A percentile compares a stretch with the other conserved stretches of the same genome.
These are phyloP conservation scores for Sakesphorus luctuosus DNA, from an alignment of 2,113 vertebrate species.

Conservation along the genomic window DNA sequence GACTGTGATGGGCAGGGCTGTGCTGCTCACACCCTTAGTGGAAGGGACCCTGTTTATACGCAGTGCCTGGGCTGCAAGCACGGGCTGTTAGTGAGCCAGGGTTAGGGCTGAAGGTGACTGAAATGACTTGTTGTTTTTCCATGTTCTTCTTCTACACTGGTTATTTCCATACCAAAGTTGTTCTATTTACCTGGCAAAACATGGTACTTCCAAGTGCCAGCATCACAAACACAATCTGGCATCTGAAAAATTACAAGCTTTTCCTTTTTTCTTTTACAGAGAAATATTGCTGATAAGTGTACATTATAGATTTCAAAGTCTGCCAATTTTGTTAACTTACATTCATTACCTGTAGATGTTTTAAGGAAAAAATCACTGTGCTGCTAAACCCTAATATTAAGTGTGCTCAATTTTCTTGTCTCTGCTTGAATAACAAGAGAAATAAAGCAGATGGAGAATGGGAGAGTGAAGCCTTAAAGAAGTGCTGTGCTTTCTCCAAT, in stretches of 20 bases:
- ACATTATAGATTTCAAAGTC: background rate
- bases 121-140: background rate
- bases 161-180: background rate
- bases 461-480: background rate
- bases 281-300: background rate
- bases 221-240: background rate
- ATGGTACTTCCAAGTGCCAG: background rate
- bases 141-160: background rate
- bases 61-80: background rate
- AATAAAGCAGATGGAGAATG: background rate
- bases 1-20: background rate
- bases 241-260: background rate
- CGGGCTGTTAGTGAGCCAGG: background rate
- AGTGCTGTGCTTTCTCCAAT: background rate
- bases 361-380: background rate
- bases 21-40: background rate
- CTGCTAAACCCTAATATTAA: background rate
- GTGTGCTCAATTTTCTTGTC: background rate
- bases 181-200: slow-evolving; percentile 16
- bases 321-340: background rate
- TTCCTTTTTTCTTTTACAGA: background rate
- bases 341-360: background rate
- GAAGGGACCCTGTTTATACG: background rate
- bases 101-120: background rate
- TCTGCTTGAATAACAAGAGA: background rate